Conservation (phyloP, 2,888 invertebrate genomes). For the Lysandra bellargus region DNA sequence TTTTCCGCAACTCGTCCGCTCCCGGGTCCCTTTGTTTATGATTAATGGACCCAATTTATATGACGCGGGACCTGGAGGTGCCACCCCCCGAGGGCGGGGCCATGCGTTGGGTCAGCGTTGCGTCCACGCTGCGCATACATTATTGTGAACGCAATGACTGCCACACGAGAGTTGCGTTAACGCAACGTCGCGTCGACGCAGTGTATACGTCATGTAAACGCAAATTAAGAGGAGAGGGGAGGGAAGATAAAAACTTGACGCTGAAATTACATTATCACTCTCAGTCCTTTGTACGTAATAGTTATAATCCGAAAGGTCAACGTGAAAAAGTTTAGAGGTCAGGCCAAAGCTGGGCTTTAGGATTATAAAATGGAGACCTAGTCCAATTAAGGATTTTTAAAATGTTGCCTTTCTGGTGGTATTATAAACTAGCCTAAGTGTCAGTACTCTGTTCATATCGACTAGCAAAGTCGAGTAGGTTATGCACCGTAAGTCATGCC, state of each 20-base stretch:
- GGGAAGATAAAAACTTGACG: neutral
- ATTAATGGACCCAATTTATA: constrained; percentile 26
- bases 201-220: too few species aligned
- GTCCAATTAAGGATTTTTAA: neutral
- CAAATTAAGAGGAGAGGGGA: too few species aligned
- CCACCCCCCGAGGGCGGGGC: neutral
- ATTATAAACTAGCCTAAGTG: neutral
- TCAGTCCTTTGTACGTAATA: neutral
- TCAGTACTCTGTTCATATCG: too few species aligned
- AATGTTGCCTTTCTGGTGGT: neutral
- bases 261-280: constrained; percentile 12
- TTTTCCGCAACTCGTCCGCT: constrained; percentile 17
- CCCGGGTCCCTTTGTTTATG: constrained; percentile 9
- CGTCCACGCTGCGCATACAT: too few species aligned
- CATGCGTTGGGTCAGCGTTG: too few species aligned
- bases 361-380: neutral
- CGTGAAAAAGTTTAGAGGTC: constrained; percentile 16
- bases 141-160: too few species aligned
- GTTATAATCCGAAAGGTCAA: constrained; percentile 9
- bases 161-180: too few species aligned
- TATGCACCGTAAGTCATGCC: too few species aligned
- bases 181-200: too few species aligned
- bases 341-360: neutral
- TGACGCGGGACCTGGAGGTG: neutral
- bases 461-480: too few species aligned